Conservation (phyloP, 2,888 invertebrate genomes). For the Helobdella robusta region DNA sequence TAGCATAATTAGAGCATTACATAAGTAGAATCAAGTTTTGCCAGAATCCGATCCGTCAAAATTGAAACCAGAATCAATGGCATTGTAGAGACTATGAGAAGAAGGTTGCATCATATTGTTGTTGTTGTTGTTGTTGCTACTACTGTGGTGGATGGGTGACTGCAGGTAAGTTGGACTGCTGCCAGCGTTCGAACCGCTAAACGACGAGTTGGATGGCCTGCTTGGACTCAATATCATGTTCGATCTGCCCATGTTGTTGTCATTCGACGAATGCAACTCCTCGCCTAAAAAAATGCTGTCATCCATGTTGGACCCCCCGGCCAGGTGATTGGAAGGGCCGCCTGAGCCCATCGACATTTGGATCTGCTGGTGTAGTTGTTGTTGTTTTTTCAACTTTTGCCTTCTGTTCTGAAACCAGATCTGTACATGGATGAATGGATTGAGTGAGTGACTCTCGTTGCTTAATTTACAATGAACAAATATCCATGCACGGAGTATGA, state of each 20-base stretch:
- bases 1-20: too few relatives aligned
- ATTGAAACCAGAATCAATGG: neutral
- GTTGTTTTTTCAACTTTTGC: constrained; percentile 29
- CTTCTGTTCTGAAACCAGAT: constrained; percentile 29
- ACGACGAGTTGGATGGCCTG: constrained; percentile 15
- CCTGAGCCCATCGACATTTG: neutral
- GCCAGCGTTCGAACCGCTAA: constrained; percentile 2
- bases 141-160: constrained; percentile 10
- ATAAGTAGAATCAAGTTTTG: constrained; percentile 11
- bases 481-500: too few relatives aligned
- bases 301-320: neutral
- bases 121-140: constrained; percentile 1
- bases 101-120: constrained; percentile 6
- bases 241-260: constrained; percentile 1
- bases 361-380: constrained; percentile 20
- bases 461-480: too few relatives aligned
- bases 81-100: neutral
- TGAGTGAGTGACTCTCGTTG: too few relatives aligned
- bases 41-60: neutral
- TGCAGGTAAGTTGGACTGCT: constrained; percentile 15
- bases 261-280: too few relatives aligned
- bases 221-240: neutral
- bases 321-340: constrained; percentile 7
- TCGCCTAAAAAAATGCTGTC: too few relatives aligned
- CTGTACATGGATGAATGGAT: too few relatives aligned